Evolutionary conservation across 1,140 invertebrate genomes (phyloP).

Genomic region (Drosophila mojavensis): DNA sequence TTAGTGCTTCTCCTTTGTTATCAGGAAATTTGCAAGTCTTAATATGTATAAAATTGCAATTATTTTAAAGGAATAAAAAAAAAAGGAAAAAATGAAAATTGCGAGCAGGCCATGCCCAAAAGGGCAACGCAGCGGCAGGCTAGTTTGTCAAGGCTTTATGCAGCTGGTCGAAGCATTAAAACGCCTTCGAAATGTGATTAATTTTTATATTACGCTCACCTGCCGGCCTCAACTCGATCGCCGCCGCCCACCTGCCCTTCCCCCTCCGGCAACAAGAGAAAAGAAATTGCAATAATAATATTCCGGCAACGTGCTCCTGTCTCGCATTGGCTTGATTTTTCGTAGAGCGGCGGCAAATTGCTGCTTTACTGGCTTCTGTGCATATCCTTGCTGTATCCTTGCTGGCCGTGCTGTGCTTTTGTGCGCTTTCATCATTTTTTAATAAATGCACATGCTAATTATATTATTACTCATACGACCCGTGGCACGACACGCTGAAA

Average conservation of each 20-base stretch:
- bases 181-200: constrained; percentile 74
- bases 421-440: constrained; percentile 78
- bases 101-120: constrained; percentile 13
- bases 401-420: constrained; percentile 43
- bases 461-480: constrained; percentile 80
- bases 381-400: constrained; percentile 9
- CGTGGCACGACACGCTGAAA: constrained; percentile 36
- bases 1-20: not conserved
- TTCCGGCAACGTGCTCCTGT: constrained; percentile 19
- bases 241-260: not conserved
- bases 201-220: constrained; percentile 40
- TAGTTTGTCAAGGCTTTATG: constrained; percentile 7
- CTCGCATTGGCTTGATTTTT: constrained; percentile 60
- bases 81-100: not conserved
- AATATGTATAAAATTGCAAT: constrained; percentile 50
- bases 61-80: constrained; percentile 62
- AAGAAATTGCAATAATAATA: constrained; percentile 71
- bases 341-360: constrained; percentile 41
- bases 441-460: constrained; percentile 81
- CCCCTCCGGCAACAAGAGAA: not conserved
- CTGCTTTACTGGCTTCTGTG: constrained; percentile 31
- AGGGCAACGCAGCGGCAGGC: not conserved
- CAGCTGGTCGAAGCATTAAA: constrained; percentile 49
- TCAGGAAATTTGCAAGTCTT: not conserved
- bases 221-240: not conserved